Conservation (phyloP, 2,797 vertebrate species). For the Sphenopsis melanotis region DNA sequence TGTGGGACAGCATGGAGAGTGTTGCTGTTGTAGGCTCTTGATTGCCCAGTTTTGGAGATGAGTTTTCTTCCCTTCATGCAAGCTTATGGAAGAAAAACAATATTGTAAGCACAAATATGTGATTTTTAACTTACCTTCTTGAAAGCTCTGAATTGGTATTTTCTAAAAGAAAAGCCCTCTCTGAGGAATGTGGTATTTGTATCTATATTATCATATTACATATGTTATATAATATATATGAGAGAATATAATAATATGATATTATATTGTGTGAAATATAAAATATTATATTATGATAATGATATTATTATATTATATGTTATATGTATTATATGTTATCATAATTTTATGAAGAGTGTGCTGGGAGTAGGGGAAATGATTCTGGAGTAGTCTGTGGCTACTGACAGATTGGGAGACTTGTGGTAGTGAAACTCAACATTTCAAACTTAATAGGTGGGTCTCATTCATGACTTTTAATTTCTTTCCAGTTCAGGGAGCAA, state of each 20-base stretch:
- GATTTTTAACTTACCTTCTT: neutral
- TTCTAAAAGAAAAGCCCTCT: neutral
- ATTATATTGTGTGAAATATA: neutral
- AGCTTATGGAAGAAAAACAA: neutral
- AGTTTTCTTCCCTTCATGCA: neutral
- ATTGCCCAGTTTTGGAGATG: neutral
- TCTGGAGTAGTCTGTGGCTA: neutral
- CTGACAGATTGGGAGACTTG: neutral
- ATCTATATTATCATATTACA: neutral
- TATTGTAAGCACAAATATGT: neutral
- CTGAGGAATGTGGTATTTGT: neutral
- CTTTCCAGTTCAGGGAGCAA: slow-evolving; percentile 89
- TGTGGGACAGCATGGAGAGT: neutral
- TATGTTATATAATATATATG: neutral
- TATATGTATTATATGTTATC: neutral
- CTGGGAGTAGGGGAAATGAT: neutral
- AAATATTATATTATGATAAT: neutral
- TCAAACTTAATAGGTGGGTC: fast-evolving
- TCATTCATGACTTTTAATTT: neutral
- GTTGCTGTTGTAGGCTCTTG: neutral
- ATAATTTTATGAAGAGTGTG: neutral
- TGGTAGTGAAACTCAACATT: fast-evolving
- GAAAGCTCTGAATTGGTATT: neutral
- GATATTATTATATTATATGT: neutral
- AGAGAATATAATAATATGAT: neutral